phyloP scores from a whole-genome alignment of 2,113 vertebrate species.

The Sardina pilchardus region DNA sequence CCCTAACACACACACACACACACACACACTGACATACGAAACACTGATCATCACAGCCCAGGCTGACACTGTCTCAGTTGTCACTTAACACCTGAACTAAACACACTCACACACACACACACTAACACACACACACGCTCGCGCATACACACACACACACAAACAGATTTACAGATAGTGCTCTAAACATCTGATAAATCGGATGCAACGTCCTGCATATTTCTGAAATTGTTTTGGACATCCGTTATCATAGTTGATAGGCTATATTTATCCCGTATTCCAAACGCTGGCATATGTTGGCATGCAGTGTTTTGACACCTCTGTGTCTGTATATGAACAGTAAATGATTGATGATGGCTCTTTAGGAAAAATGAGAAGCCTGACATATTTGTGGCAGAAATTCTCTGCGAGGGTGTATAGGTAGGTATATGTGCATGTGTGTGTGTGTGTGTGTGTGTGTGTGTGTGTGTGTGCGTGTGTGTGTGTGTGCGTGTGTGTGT shows the following conservation, averaged over 20 bases:
- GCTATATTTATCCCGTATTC: not conserved
- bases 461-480: not conserved
- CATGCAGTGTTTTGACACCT: not conserved
- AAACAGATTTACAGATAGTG: not conserved
- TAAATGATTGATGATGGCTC: conserved; percentile 4
- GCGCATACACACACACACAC: not conserved
- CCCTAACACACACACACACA: conserved; percentile 4
- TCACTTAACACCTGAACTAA: not conserved
- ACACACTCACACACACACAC: not conserved
- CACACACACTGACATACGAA: not conserved
- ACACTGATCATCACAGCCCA: not conserved
- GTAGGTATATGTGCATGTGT: not conserved
- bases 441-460: not conserved
- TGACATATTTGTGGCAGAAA: not conserved
- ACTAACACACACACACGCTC: not conserved
- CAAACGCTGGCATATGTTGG: not conserved
- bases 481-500: not conserved
- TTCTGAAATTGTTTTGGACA: not conserved
- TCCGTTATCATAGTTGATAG: not conserved
- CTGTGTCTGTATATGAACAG: not conserved
- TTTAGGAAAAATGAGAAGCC: not conserved
- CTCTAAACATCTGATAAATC: too few relatives aligned
- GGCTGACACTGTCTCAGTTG: conserved; percentile 4
- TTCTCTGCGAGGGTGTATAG: not conserved
- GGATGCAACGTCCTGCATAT: too few relatives aligned